Evolutionary conservation across 2,113 vertebrate genomes (phyloP).

Genomic region (Aptenodytes patagonicus): DNA sequence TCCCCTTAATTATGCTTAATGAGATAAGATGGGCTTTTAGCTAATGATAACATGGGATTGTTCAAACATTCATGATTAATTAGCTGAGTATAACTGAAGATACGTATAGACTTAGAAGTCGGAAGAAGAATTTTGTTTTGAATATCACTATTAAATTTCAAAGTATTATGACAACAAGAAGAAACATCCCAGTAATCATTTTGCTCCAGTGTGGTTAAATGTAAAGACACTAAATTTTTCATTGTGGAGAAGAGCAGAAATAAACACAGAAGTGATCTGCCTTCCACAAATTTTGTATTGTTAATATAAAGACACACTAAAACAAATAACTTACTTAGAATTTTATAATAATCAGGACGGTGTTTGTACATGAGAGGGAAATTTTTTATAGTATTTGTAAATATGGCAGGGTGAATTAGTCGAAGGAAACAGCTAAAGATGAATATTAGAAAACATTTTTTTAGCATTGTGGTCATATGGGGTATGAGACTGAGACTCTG

Average conservation of each 20-base stretch:
- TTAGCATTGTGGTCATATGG: background rate
- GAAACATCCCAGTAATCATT: background rate
- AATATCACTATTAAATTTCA: background rate
- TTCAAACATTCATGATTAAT: constrained; percentile 1
- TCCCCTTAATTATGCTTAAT: background rate
- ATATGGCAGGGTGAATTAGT: background rate
- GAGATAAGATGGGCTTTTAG: background rate
- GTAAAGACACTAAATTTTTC: background rate
- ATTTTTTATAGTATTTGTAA: background rate
- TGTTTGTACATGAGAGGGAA: rapidly evolving
- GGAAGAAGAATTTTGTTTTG: background rate
- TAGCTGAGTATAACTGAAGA: background rate
- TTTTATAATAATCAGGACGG: background rate
- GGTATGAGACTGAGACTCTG: background rate
- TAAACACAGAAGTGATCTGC: background rate
- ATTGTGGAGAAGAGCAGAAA: background rate
- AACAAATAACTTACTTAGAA: background rate
- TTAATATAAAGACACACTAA: background rate
- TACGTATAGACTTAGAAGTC: background rate
- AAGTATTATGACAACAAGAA: background rate
- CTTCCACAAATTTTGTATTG: background rate
- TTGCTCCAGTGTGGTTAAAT: background rate
- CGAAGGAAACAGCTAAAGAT: background rate
- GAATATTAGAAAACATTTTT: background rate
- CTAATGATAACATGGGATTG: background rate